Conservation (phyloP, 2,797 vertebrate genomes). For the Buphagus erythrorhynchus region DNA sequence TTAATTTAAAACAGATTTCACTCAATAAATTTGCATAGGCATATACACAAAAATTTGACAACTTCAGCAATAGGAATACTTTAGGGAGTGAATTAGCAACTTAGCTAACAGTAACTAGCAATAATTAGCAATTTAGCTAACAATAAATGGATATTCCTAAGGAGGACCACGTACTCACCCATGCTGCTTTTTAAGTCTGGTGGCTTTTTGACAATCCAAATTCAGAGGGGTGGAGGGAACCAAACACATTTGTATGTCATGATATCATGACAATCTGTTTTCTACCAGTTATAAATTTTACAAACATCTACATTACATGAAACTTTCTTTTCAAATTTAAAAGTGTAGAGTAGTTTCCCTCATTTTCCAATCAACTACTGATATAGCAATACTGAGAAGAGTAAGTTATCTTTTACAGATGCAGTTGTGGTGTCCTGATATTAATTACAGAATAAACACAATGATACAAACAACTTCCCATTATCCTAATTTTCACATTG, state of each 20-base stretch:
- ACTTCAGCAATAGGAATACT: not conserved
- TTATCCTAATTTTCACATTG: not conserved
- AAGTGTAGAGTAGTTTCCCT: not conserved
- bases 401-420: not conserved
- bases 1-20: not conserved
- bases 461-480: not conserved
- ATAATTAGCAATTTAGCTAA: not conserved
- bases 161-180: not conserved
- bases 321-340: not conserved
- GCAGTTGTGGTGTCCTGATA: not conserved
- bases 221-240: rapidly evolving
- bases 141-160: not conserved
- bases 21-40: not conserved
- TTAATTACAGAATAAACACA: not conserved
- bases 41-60: not conserved
- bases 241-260: not conserved
- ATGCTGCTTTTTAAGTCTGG: not conserved
- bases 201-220: not conserved
- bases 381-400: not conserved
- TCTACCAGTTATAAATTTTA: not conserved
- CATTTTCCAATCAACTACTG: not conserved
- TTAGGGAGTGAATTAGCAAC: not conserved
- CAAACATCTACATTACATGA: not conserved
- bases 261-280: not conserved
- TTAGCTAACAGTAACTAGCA: not conserved